Evolutionary conservation across 2,113 vertebrate genomes (phyloP).

Genomic region (Trochalopteron elliotii): DNA sequence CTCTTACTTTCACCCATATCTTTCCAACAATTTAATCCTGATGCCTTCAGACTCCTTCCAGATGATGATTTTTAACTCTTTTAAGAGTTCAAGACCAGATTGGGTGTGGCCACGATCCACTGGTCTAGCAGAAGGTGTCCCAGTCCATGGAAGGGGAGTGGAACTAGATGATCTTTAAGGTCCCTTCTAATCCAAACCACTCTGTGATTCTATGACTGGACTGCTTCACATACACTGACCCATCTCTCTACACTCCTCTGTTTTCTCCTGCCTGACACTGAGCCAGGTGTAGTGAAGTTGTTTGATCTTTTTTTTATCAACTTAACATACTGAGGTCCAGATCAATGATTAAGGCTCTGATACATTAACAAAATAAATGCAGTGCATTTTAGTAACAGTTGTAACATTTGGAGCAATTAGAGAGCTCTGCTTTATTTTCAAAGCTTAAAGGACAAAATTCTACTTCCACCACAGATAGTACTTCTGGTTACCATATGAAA

Average conservation of each 20-base stretch:
- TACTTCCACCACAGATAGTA: not conserved
- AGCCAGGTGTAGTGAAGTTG: not conserved
- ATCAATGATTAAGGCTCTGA: not conserved
- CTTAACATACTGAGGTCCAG: not conserved
- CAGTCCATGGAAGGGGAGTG: fast-evolving
- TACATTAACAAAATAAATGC: not conserved
- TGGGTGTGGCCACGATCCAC: fast-evolving
- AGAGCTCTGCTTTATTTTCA: not conserved
- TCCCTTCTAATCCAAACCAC: fast-evolving
- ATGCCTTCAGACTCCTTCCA: not conserved
- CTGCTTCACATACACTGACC: not conserved
- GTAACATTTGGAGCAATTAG: not conserved
- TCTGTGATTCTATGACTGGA: not conserved
- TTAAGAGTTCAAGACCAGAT: not conserved
- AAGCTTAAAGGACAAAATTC: not conserved
- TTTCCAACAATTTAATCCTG: not conserved
- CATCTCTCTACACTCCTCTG: fast-evolving
- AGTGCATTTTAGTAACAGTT: not conserved
- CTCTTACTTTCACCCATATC: not conserved
- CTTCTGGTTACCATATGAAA: not conserved
- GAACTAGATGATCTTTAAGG: not conserved
- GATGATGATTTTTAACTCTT: not conserved
- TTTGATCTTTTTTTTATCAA: not conserved
- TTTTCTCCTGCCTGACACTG: not conserved
- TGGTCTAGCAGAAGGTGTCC: not conserved